phyloP scores from a whole-genome alignment of 2,888 invertebrate genomes.

The Philaethria dido region DNA sequence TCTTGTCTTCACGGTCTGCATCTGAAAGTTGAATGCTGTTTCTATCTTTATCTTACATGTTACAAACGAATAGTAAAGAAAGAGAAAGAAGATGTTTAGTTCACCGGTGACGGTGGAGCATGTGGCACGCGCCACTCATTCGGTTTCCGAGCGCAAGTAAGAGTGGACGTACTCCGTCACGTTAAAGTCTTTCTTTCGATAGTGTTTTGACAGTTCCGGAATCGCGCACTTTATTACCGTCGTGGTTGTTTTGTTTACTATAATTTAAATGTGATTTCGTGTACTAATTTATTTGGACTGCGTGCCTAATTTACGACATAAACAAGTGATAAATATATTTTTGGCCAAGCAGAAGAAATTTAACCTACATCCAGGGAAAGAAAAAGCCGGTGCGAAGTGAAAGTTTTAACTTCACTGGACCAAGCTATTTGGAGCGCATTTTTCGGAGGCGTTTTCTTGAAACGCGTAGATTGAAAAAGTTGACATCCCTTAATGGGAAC shows the following conservation, averaged over 20 bases:
- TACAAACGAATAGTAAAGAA: constrained; percentile 57
- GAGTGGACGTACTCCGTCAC: constrained; percentile 61
- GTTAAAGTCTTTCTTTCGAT: constrained; percentile 55
- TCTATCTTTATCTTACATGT: constrained; percentile 68
- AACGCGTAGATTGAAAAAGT: constrained; percentile 68
- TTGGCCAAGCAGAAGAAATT: constrained; percentile 57
- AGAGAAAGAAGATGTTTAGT: constrained; percentile 66
- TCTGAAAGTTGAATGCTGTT: constrained; percentile 55
- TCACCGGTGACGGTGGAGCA: constrained; percentile 53
- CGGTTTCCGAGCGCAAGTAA: constrained; percentile 70
- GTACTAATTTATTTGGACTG: constrained; percentile 25
- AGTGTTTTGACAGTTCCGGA: constrained; percentile 69
- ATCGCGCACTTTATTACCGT: constrained; percentile 44
- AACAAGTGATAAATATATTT: constrained; percentile 37
- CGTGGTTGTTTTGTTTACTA: constrained; percentile 46
- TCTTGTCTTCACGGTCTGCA: constrained; percentile 58
- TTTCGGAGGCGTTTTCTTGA: constrained; percentile 55
- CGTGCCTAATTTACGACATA: constrained; percentile 16
- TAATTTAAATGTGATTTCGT: constrained; percentile 31
- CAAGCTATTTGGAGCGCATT: constrained; percentile 54
- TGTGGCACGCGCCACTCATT: constrained; percentile 76
- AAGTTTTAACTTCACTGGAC: constrained; percentile 69
- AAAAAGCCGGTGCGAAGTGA: constrained; percentile 69
- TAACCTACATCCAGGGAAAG: constrained; percentile 71
- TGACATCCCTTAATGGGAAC: constrained; percentile 62